Conservation (phyloP, 2,888 invertebrate genomes). For the Dasypogon diadema region DNA sequence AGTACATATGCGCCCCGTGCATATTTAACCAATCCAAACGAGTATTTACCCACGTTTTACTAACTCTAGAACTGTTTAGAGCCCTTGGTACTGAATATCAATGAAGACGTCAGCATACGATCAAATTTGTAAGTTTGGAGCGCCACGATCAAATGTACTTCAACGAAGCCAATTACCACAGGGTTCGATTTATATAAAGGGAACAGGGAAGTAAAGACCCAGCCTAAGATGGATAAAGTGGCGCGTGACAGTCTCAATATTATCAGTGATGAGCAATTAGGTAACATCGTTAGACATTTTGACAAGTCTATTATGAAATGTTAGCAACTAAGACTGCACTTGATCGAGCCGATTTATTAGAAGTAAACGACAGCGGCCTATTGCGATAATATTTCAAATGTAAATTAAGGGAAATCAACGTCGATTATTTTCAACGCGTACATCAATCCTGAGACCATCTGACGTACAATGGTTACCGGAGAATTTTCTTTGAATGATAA, state of each 20-base stretch:
- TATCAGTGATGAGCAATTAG: neutral
- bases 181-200: neutral
- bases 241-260: neutral
- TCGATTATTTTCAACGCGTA: neutral
- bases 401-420: neutral
- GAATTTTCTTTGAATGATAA: neutral
- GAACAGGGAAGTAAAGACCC: slow-evolving; percentile 9
- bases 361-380: neutral
- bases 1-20: slow-evolving; percentile 1
- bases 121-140: slow-evolving; percentile 6
- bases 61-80: slow-evolving; percentile 3
- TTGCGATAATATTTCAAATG: slow-evolving; percentile 17
- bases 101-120: slow-evolving; percentile 12
- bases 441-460: neutral
- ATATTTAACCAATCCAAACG: slow-evolving; percentile 7
- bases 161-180: neutral
- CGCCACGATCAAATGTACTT: neutral
- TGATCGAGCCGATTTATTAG: slow-evolving; percentile 1
- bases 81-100: slow-evolving; percentile 13
- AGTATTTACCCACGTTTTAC: neutral
- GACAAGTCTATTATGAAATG: slow-evolving; percentile 21
- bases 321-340: neutral
- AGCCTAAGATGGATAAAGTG: neutral
- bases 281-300: slow-evolving; percentile 1
- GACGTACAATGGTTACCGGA: neutral